A percentile compares a stretch with the other conserved stretches of the same genome.
Conservation (phyloP, 1,140 invertebrate species). For the Bursaphelenchus mucronatus region DNA sequence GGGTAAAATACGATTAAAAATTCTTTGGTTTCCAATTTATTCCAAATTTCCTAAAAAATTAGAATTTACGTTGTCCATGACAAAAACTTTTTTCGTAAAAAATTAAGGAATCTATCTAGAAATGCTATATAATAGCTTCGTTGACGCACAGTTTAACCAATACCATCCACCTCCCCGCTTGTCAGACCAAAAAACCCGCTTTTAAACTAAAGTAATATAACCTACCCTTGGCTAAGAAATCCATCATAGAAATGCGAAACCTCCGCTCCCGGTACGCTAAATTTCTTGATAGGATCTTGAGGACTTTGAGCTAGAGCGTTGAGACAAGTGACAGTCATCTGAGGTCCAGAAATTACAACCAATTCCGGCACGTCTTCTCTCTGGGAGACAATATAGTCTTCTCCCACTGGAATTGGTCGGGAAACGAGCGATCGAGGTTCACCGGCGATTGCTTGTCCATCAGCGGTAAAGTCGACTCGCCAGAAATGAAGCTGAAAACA, state of each 20-base stretch:
- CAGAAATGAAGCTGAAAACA: constrained; percentile 47
- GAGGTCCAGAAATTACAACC: constrained; percentile 54
- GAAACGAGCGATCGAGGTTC: constrained; percentile 46
- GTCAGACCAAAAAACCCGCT: too few relatives aligned
- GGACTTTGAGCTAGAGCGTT: constrained; percentile 43
- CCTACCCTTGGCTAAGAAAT: constrained; percentile 54
- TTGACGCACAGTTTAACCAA: too few relatives aligned
- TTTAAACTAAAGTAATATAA: background rate
- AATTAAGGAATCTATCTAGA: too few relatives aligned
- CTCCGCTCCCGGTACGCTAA: constrained; percentile 52
- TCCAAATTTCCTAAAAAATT: constrained; percentile 22
- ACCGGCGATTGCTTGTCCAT: constrained; percentile 41
- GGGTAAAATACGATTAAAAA: background rate
- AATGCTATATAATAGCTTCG: too few relatives aligned
- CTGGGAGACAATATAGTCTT: constrained; percentile 54
- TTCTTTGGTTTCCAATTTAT: background rate
- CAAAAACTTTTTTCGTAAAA: too few relatives aligned
- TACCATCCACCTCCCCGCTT: too few relatives aligned
- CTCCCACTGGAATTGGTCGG: constrained; percentile 48
- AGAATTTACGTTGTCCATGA: constrained; percentile 5
- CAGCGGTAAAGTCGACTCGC: constrained; percentile 47
- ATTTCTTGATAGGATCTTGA: constrained; percentile 46
- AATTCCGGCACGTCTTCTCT: constrained; percentile 57
- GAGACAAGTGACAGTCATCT: constrained; percentile 48
- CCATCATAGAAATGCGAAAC: constrained; percentile 60